These are phyloP conservation scores for Aldrovandia affinis DNA, from an alignment of 2,797 vertebrate species.

Conservation along the genomic window DNA sequence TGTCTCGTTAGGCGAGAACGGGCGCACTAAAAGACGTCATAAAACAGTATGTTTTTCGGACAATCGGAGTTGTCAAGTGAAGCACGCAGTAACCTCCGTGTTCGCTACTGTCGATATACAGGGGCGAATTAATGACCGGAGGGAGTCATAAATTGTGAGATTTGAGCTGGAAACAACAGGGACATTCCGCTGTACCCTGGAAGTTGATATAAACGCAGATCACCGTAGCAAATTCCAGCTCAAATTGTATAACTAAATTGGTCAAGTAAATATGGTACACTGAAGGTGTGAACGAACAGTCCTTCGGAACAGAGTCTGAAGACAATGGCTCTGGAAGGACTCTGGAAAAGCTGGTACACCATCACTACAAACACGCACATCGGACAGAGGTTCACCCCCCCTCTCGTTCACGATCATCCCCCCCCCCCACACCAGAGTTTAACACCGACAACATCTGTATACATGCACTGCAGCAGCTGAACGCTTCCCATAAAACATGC, in stretches of 20 bases:
- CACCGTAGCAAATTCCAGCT: too few species aligned
- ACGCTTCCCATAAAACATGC: too few species aligned
- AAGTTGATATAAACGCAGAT: too few species aligned
- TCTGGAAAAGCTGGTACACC: background rate
- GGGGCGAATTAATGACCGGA: background rate
- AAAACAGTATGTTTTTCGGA: background rate
- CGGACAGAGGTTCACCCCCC: background rate
- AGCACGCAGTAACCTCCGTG: background rate
- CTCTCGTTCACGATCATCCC: background rate
- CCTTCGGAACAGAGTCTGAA: background rate
- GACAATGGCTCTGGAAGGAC: background rate
- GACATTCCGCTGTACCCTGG: too few species aligned
- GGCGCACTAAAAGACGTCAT: background rate
- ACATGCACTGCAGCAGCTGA: too few species aligned
- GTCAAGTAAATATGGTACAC: background rate
- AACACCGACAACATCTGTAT: background rate
- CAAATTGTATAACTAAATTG: too few species aligned
- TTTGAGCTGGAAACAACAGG: background rate
- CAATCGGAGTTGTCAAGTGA: background rate
- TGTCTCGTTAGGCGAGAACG: background rate
- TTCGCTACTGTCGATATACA: background rate
- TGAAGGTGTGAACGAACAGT: background rate
- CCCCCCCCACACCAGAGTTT: background rate
- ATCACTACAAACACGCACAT: background rate
- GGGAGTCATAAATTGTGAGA: too few species aligned